Evolutionary conservation across 2,797 vertebrate species (phyloP), one percentile per base, ranked within the genome.

Genomic region (Pantherophis alleghaniensis): DNA sequence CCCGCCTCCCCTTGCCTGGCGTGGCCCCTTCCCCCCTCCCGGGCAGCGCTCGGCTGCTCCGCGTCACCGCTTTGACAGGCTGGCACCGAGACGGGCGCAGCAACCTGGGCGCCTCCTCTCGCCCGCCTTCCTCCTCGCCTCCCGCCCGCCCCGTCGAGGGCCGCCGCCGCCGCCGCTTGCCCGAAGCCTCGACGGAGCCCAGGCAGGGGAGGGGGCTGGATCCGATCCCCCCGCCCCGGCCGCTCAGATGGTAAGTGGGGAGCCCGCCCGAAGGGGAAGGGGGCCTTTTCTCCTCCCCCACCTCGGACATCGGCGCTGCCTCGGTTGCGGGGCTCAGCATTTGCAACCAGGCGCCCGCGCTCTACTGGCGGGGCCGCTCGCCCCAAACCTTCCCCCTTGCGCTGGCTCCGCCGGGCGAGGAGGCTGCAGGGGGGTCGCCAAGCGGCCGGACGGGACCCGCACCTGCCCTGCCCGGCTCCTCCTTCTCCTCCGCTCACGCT

Each of bases 31-130:
- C 37, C 18, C 47, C 74, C 59, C 22, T 0, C 7, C 22, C 60
- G 7, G 94, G 93, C 96, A 97, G 95, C 63, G 69, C 66, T 94
- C 92, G 96, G 92, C 94, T 96, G 96, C 95, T 61, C 92, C 94
- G 2, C 97, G 97, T 98, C 98, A 98, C 97, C 96, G 96, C 95
- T 97, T 96, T 98, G 98, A 98, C 98, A 98, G 97, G 97, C 97
- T 97, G 94, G 93, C 97, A 95, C 96, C 98, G 97, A 98, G 98
- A 97, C 51, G 51, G 63, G 96, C 95, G 93, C 96, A 94, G 90
- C 90, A 97, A 28, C 53, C 53, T 88, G 14, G 86, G 26, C 26
- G 86, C 14, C 86, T 87, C 86, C 26, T 51, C 86, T n/a, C 51
- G 28, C 12, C 51, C 47, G 47, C 86, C 16, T 55, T 86, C 47